Evolutionary conservation across 2,113 vertebrate species (phyloP).

Genomic region (Atrichornis clamosus): DNA sequence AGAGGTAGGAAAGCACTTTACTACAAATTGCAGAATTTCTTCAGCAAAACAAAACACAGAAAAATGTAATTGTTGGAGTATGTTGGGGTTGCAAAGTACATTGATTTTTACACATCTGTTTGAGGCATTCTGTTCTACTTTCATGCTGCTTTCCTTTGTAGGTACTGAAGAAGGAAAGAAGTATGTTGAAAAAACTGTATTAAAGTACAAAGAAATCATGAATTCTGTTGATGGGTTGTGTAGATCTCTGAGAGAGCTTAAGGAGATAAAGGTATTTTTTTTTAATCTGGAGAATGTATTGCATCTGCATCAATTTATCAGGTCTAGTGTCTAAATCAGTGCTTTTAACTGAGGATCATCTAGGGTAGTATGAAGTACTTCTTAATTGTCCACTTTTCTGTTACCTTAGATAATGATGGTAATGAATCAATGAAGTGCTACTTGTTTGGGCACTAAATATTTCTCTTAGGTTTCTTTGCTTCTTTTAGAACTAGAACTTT

Average conservation of each 20-base stretch:
- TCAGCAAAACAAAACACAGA: background rate
- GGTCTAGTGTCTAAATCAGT: background rate
- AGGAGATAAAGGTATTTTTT: constrained; percentile 80
- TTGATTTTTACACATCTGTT: background rate
- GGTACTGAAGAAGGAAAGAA: constrained; percentile 86
- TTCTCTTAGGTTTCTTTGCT: background rate
- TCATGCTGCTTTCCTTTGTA: constrained; percentile 15
- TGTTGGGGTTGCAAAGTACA: background rate
- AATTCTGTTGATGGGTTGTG: constrained; percentile 83
- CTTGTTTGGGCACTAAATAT: background rate
- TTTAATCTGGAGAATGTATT: background rate
- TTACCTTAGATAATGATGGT: background rate
- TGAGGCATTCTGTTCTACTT: background rate
- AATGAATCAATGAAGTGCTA: background rate
- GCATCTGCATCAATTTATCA: background rate
- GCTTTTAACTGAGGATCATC: background rate
- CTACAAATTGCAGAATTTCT: background rate
- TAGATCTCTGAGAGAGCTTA: constrained; percentile 78
- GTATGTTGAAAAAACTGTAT: constrained; percentile 80
- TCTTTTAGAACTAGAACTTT: background rate
- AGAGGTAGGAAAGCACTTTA: background rate
- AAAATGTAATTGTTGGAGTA: background rate
- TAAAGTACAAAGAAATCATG: constrained; percentile 84
- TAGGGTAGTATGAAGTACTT: background rate
- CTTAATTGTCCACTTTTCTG: background rate